Percentiles rank a stretch among this genome's conserved stretches.
Evolutionary conservation across 2,797 vertebrate genomes (phyloP).

Genomic region (Oreonectes daqikongensis): DNA sequence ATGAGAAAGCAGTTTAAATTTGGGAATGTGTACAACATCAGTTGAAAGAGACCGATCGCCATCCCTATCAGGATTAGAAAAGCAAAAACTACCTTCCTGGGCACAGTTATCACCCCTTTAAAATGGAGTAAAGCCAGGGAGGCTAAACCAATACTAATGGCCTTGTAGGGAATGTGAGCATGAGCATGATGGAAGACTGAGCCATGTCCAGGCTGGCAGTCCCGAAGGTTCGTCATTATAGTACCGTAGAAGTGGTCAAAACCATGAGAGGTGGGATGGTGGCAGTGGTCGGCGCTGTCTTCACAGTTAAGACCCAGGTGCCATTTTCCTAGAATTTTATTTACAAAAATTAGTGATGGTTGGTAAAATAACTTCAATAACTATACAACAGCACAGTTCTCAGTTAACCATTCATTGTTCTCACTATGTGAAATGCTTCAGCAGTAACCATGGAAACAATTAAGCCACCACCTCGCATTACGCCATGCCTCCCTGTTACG

Average conservation of each 20-base stretch:
- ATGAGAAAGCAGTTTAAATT: conserved; percentile 89
- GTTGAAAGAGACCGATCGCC: conserved; percentile 8
- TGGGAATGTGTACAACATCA: conserved; percentile 72
- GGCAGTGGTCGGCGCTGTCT: conserved; percentile 82
- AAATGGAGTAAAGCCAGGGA: conserved; percentile 63
- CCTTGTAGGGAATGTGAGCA: conserved; percentile 54
- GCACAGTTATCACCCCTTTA: conserved; percentile 60
- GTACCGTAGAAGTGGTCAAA: conserved; percentile 88
- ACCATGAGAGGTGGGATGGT: conserved; percentile 87
- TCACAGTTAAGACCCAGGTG: conserved; percentile 88
- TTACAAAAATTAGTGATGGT: not conserved
- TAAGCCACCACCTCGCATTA: not conserved
- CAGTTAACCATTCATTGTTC: not conserved
- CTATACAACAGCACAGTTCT: not conserved
- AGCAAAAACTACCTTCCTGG: conserved; percentile 44
- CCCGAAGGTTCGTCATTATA: conserved; percentile 83
- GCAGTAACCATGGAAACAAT: not conserved
- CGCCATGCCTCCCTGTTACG: too few relatives aligned
- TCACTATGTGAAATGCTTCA: not conserved
- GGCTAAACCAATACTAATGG: conserved; percentile 49
- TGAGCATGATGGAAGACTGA: conserved; percentile 69
- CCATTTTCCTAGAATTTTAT: conserved; percentile 83
- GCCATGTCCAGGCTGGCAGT: conserved; percentile 83
- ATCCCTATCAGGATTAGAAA: conserved; percentile 27
- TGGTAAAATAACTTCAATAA: too few relatives aligned